Base-by-base conservation (phyloP, 2,113 vertebrate genomes). In the Donacobius atricapilla region DNA sequence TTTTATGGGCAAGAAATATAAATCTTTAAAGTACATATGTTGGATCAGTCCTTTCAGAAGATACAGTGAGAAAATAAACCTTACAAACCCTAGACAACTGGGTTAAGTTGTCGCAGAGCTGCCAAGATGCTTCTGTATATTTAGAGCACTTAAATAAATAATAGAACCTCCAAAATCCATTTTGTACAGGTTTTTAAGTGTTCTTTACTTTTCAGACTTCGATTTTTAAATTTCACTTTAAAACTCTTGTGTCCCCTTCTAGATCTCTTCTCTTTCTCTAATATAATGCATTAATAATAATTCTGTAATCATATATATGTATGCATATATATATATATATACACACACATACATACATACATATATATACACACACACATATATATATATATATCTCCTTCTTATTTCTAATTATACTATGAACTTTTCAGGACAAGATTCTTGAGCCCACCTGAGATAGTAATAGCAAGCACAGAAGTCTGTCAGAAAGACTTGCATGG, bases 321-420 rank as follows among this genome's bases (percentile, higher is more conserved):
- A 42, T 42, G 15, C 40, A 42, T 42, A 42, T 42, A 42, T 15
- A 42, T 15, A 42, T 42, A 40, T 14, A 40, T 40, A 40, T 40
- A 44, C 2, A 40, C 40, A 40, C 40, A 40, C 40, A 40, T 14
- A 40, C 40, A 40, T 14, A 31, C 15, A 8, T 11, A 14, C 1
- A 28, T 10, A 64, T 2, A 31, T 3, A 33, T 5, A n/a, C 7
- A 17, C 4, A 44, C 4, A 44, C 2, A 22, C 4, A 35, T 5
- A 13, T 3, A 44, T 4, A 44, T 2, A 22, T 3, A 53, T 1
- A 28, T 1, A 45, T 19, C 10, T 4, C 1, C 3, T 24, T 44
- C 2, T 15, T 64, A 40, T 73, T 89, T 91, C 15, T 70, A 65
- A 48, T 42, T 56, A 45, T 65, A 57, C 2, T 57, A 9, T 31